Evolutionary conservation across 2,113 vertebrate species (phyloP).

Genomic region (Coptodon bakossiorum): DNA sequence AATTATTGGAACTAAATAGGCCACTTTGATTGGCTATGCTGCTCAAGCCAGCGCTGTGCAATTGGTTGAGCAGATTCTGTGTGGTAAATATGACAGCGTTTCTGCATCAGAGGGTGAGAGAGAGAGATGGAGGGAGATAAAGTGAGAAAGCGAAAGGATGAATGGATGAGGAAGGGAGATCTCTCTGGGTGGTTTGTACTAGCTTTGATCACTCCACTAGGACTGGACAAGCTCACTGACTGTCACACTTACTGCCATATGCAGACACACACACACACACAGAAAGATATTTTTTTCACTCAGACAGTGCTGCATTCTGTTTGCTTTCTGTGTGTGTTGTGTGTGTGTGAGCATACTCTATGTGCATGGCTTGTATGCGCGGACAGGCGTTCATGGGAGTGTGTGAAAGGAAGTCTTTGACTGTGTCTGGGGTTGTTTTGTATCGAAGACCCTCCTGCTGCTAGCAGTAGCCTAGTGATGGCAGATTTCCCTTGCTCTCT

Average conservation of each 20-base stretch:
- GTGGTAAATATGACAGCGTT: slow-evolving; percentile 19
- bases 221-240: slow-evolving; percentile 59
- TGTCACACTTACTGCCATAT: slow-evolving; percentile 1
- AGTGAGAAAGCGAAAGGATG: background rate
- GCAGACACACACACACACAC: background rate
- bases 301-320: background rate
- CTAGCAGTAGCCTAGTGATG: slow-evolving; percentile 35
- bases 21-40: slow-evolving; percentile 33
- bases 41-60: background rate
- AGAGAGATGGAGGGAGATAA: background rate
- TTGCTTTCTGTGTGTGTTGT: background rate
- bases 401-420: slow-evolving; percentile 64
- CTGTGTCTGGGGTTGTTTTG: slow-evolving; percentile 52
- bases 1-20: slow-evolving; percentile 43
- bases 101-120: slow-evolving; percentile 12
- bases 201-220: slow-evolving; percentile 66
- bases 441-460: slow-evolving; percentile 48
- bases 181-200: slow-evolving; percentile 65
- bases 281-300: slow-evolving; percentile 13
- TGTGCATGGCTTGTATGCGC: slow-evolving; percentile 2
- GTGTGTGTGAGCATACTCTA: background rate
- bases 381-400: slow-evolving; percentile 6
- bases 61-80: slow-evolving; percentile 27
- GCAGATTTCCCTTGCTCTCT: slow-evolving; percentile 26
- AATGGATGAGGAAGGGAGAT: slow-evolving; percentile 42